phyloP scores from a whole-genome alignment of 2,888 invertebrate genomes.

The Trichopoda pennipes region DNA sequence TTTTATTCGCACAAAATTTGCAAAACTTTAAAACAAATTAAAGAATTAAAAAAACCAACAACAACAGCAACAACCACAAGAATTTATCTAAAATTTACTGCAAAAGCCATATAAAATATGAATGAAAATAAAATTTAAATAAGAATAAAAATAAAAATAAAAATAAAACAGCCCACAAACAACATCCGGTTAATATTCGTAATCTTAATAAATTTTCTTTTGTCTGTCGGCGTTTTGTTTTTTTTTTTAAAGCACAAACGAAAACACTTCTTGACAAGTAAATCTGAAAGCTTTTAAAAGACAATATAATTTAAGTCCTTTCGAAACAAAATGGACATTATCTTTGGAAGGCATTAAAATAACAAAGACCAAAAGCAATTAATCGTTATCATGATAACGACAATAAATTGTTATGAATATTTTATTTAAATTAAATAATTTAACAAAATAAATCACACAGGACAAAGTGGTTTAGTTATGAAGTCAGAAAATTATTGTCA shows the following conservation, averaged over 20 bases:
- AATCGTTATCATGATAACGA: too few relatives aligned
- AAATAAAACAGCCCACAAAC: too few relatives aligned
- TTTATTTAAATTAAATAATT: too few relatives aligned
- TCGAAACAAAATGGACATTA: too few relatives aligned
- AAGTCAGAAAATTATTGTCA: too few relatives aligned
- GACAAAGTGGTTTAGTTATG: too few relatives aligned
- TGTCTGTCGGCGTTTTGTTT: not conserved
- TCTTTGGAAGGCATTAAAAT: not conserved
- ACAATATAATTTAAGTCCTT: not conserved
- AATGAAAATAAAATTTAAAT: not conserved
- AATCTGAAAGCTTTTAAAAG: not conserved
- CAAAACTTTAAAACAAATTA: not conserved
- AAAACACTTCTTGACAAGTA: not conserved
- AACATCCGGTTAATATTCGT: constrained; percentile 29
- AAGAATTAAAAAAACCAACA: not conserved
- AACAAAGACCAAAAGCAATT: too few relatives aligned
- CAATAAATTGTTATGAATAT: too few relatives aligned
- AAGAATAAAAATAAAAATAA: constrained; percentile 18
- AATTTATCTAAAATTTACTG: constrained; percentile 21
- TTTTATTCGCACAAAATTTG: constrained; percentile 24
- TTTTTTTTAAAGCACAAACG: not conserved
- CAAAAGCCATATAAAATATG: constrained; percentile 8
- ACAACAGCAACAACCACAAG: too few relatives aligned
- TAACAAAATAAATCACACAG: too few relatives aligned
- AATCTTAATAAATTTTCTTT: not conserved